These are phyloP conservation scores for Anolis apletophallus DNA, from an alignment of 2,797 vertebrate genomes.

Conservation along the genomic window DNA sequence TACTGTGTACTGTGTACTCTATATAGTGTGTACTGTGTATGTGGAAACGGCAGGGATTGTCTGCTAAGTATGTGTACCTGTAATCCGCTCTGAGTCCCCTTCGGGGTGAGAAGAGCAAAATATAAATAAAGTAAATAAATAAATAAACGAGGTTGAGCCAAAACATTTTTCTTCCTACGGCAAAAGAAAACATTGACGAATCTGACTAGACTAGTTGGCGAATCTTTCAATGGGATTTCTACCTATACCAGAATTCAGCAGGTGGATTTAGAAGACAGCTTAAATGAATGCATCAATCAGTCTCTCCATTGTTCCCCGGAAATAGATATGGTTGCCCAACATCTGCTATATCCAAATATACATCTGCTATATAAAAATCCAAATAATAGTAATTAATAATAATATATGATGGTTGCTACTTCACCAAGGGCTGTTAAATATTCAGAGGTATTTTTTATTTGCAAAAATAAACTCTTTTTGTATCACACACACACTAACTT, in stretches of 20 bases:
- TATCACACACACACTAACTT: neutral
- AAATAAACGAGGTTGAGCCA: neutral
- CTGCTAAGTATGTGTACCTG: too few relatives aligned
- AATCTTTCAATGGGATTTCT: too few relatives aligned
- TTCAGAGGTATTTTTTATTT: neutral
- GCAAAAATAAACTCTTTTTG: neutral
- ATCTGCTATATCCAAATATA: neutral
- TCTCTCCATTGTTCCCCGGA: neutral
- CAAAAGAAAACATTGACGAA: neutral
- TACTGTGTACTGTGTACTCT: too few relatives aligned
- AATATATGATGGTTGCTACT: neutral
- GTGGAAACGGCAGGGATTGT: too few relatives aligned
- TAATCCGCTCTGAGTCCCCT: too few relatives aligned
- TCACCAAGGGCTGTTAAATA: neutral
- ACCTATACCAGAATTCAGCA: neutral
- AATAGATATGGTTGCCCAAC: neutral
- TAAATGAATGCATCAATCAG: neutral
- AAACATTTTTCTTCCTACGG: neutral
- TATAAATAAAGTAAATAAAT: too few relatives aligned
- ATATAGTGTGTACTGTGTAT: too few relatives aligned
- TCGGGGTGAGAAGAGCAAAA: too few relatives aligned
- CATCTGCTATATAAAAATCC: too few relatives aligned
- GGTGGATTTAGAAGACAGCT: neutral
- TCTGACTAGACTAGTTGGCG: neutral
- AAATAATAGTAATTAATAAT: too few relatives aligned